These are phyloP conservation scores for Lytechinus variegatus DNA, from an alignment of 35 echinoderm and acorn worm species.

Conservation along the genomic window DNA sequence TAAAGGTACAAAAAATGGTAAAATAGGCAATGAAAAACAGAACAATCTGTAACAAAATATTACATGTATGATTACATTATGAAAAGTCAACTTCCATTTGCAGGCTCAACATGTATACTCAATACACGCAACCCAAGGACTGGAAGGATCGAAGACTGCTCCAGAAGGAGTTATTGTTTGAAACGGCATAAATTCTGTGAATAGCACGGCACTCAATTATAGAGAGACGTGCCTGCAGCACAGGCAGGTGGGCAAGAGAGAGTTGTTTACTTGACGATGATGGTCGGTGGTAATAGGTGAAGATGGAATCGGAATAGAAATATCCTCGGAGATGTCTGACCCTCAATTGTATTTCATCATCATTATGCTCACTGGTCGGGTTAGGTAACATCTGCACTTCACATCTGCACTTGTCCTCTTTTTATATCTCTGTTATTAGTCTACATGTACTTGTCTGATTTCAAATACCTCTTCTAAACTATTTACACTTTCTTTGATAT, in stretches of 20 bases:
- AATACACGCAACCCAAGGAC: background rate
- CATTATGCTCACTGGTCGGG: background rate
- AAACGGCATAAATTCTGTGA: slow-evolving; percentile 1
- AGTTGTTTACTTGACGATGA: background rate
- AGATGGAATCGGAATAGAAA: background rate
- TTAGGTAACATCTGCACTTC: background rate
- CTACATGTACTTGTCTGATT: no score
- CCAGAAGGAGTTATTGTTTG: background rate
- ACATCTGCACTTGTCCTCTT: background rate
- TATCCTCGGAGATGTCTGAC: no score
- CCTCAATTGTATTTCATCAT: background rate
- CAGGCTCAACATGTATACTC: background rate
- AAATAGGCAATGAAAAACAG: background rate
- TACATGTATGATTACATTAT: background rate
- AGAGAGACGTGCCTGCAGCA: background rate
- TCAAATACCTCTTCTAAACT: no score
- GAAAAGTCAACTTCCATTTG: background rate
- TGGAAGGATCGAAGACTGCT: background rate
- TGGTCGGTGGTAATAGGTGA: background rate
- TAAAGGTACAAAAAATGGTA: background rate
- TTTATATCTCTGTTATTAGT: no score
- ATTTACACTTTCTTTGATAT: no score
- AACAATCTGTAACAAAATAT: background rate
- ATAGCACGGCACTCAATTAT: background rate
- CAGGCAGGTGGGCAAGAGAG: background rate